These are phyloP conservation scores for Lasioglossum pauxillum DNA, from an alignment of 2,888 invertebrate genomes.

Conservation along the genomic window DNA sequence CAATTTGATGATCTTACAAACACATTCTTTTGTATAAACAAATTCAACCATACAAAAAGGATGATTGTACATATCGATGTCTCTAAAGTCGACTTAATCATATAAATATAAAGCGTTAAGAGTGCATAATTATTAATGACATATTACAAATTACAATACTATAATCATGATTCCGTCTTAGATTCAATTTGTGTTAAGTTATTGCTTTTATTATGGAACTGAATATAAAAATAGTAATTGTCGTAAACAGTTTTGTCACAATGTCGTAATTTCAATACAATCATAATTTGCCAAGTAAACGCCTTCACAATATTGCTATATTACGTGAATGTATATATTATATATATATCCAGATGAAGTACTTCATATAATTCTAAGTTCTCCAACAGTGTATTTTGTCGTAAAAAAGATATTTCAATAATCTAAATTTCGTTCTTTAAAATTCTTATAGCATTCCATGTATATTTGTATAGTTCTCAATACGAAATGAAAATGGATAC, in stretches of 20 bases:
- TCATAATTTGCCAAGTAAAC: conserved; percentile 46
- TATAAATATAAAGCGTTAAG: conserved; percentile 41
- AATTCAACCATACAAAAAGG: conserved; percentile 18
- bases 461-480: conserved; percentile 28
- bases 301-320: conserved; percentile 46
- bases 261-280: conserved; percentile 52
- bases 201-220: conserved; percentile 59
- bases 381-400: conserved; percentile 48
- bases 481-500: conserved; percentile 13
- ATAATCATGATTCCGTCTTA: conserved; percentile 50
- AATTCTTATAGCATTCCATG: conserved; percentile 41
- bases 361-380: conserved; percentile 41
- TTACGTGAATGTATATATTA: conserved; percentile 24
- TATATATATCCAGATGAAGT: conserved; percentile 42
- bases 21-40: neutral
- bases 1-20: conserved; percentile 30
- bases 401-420: conserved; percentile 57
- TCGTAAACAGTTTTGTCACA: conserved; percentile 50
- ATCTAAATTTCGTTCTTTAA: conserved; percentile 56
- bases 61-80: conserved; percentile 15
- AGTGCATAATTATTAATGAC: conserved; percentile 40
- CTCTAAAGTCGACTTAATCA: conserved; percentile 22
- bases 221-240: conserved; percentile 73
- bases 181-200: conserved; percentile 51
- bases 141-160: conserved; percentile 43